Evolutionary conservation across 2,888 invertebrate species (phyloP), one percentile per base, ranked within the genome.

Genomic region (Torymus auratus): DNA sequence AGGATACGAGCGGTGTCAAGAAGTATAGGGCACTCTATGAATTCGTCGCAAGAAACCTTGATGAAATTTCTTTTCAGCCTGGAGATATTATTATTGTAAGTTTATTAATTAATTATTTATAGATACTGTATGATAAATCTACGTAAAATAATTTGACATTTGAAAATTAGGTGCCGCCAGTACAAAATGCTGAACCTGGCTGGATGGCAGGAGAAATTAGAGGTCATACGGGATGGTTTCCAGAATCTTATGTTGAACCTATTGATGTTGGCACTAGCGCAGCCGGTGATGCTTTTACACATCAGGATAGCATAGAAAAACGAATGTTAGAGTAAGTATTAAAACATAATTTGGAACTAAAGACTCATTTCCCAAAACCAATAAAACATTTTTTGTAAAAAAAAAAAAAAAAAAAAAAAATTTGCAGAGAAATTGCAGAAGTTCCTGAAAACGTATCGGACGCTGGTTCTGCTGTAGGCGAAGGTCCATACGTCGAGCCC

Each of bases 211-310:
- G 99, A 0, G 96, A 96, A 87, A 95, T 97, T 52, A 93, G 96
- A 88, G 98, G 98, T 2, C 95, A 96, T 83, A 95, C 96, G 0
- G 99, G 99, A 1, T 98, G 98, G 98, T 99, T 99, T 92, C 99
- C 99, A 0, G 97, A 98, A 90, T 96, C 97, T 0, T 99, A 99
- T 89, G 98, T 97, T 15, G 97, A 97, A 88, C 95, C 95, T 58
- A 91, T 96, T 12, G 94, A 93, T 62, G 89, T 89, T 61, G 92
- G 92, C 50, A 88, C 91, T 0, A 88, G 90, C 0, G 84, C 88
- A 0, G 91, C 91, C 2, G 89, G 91, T 60, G 87, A 91, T 2
- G 92, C 92, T 56, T 85, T 93, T 80, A 75, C 87, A 64, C 88
- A 89, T 80, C 89, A 90, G 82, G 88, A 91, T 81, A 88, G 89